Percentiles rank a stretch among this genome's conserved stretches.
These are phyloP conservation scores for Trisateles emortualis DNA, from an alignment of 2,888 invertebrate genomes.

Conservation along the genomic window DNA sequence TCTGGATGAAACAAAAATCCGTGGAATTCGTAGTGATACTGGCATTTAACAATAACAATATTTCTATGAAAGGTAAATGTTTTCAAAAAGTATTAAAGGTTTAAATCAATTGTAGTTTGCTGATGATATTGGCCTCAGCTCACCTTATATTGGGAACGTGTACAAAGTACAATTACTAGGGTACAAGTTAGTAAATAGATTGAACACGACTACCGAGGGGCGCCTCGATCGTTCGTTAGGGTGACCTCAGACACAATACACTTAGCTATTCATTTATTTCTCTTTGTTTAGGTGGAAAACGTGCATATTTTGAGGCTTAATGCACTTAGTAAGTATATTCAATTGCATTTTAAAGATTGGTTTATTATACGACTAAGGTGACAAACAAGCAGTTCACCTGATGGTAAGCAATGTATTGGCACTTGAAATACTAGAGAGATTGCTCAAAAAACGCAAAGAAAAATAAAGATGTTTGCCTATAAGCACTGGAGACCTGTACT, in stretches of 20 bases:
- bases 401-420: too few relatives aligned
- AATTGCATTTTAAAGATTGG: too few relatives aligned
- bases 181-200: slow-evolving; percentile 49
- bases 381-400: too few relatives aligned
- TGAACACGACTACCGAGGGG: slow-evolving; percentile 35
- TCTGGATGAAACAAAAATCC: background rate
- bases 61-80: background rate
- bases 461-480: too few relatives aligned
- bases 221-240: slow-evolving; percentile 9
- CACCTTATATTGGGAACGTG: slow-evolving; percentile 14
- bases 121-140: slow-evolving; percentile 7
- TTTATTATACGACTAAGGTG: too few relatives aligned
- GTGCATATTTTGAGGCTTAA: too few relatives aligned
- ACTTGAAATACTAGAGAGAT: too few relatives aligned
- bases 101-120: background rate
- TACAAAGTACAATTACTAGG: slow-evolving; percentile 44
- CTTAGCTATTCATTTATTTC: background rate
- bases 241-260: slow-evolving; percentile 5
- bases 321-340: too few relatives aligned
- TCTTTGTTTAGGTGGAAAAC: background rate
- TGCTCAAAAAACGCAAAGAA: too few relatives aligned
- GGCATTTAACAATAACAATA: background rate
- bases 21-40: background rate
- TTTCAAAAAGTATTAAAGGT: background rate
- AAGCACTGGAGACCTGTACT: too few relatives aligned